These are phyloP conservation scores for Chascanopsetta lugubris DNA, from an alignment of 2,113 vertebrate genomes.

Conservation along the genomic window DNA sequence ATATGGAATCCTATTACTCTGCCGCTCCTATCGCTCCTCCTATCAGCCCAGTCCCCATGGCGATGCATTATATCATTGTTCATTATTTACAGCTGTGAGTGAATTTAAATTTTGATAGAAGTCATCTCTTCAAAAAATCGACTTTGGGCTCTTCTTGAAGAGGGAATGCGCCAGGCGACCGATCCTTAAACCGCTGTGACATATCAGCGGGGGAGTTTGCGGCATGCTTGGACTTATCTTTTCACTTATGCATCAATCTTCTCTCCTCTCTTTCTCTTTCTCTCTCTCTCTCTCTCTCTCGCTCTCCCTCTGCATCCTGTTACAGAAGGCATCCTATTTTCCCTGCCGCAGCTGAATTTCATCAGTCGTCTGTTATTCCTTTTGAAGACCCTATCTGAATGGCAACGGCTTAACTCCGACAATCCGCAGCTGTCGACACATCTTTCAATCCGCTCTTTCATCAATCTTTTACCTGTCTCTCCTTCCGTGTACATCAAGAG, in stretches of 20 bases:
- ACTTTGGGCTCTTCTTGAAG: constrained; percentile 38
- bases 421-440: constrained; percentile 58
- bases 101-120: constrained; percentile 58
- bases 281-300: constrained; percentile 5
- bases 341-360: constrained; percentile 51
- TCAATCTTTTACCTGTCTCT: constrained; percentile 59
- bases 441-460: constrained; percentile 56
- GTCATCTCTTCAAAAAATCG: constrained; percentile 31
- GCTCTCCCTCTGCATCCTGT: constrained; percentile 34
- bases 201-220: constrained; percentile 55
- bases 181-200: constrained; percentile 54
- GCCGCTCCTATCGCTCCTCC: constrained; percentile 25
- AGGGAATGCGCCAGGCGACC: constrained; percentile 36
- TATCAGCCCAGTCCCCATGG: constrained; percentile 13
- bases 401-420: constrained; percentile 51
- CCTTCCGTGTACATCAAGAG: constrained; percentile 17
- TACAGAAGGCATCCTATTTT: constrained; percentile 57
- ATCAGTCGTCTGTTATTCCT: constrained; percentile 65
- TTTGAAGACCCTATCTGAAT: constrained; percentile 70
- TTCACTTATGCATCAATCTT: constrained; percentile 69
- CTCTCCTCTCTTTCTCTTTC: constrained; percentile 2
- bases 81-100: constrained; percentile 51
- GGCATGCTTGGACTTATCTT: constrained; percentile 65
- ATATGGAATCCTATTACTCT: constrained; percentile 37
- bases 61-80: constrained; percentile 35